Conservation (phyloP, 2,113 vertebrate species). For the Entomyzon cyanotis region DNA sequence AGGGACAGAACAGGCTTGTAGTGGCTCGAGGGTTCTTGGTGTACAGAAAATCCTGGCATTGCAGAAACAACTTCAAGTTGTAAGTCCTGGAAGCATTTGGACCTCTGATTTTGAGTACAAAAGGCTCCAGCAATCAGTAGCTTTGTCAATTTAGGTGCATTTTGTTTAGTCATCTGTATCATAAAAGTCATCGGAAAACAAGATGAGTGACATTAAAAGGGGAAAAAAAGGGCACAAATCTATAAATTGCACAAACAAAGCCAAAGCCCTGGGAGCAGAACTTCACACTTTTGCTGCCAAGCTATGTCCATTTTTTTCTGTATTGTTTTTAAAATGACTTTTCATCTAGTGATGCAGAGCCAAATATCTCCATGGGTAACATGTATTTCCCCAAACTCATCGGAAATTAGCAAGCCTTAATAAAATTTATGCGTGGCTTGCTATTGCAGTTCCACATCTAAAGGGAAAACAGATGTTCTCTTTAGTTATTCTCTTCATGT, state of each 20-base stretch:
- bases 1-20: background rate
- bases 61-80: background rate
- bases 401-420: constrained; percentile 62
- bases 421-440: constrained; percentile 60
- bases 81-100: background rate
- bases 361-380: background rate
- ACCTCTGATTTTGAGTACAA: background rate
- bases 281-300: background rate
- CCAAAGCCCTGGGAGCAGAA: background rate
- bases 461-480: constrained; percentile 69
- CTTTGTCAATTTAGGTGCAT: background rate
- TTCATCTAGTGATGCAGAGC: constrained; percentile 16
- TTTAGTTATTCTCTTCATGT: constrained; percentile 59
- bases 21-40: background rate
- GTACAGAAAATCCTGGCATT: background rate
- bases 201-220: background rate
- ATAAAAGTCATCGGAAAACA: background rate
- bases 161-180: background rate
- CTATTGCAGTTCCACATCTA: constrained; percentile 36
- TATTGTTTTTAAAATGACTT: constrained; percentile 10
- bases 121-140: background rate
- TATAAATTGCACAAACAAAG: background rate
- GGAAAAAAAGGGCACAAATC: background rate
- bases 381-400: background rate
- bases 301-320: background rate